Base-by-base conservation (phyloP, 2,888 invertebrate species). In the Piscicola geometra region DNA sequence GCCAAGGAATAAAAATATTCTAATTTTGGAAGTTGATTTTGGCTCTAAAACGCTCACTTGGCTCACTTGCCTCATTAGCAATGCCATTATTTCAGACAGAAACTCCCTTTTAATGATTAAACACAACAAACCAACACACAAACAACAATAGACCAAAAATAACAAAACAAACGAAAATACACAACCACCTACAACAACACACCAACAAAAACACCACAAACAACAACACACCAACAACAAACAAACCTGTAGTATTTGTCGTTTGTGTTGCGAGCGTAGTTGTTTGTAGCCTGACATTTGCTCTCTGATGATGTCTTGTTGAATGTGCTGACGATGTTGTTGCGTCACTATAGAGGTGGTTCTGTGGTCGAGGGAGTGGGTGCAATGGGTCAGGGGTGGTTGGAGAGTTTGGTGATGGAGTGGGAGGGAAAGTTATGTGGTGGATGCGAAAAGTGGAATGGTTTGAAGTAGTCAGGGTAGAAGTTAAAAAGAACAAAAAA, bases 251-350 rank as follows among this genome's bases (percentile, higher is more conserved):
- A 5, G 30, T 83, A 98, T 88, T 80, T 96, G 95, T 81, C 94
- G 93, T 86, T 98, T 98, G 87, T 99, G 99, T 85, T 95, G 94
- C 79, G 95, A 90, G 79, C 99, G 89, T 93, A 99, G 94, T 80
- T 98, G 90, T 87, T 99, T 98, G 88, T 98, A 97, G 32, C 96
- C 96, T 75, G 94, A 92, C 94, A 97, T 97, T 88, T 99, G 98
- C 86, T 99, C 98, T 87, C 96, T 93, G 92, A 97, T 94, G 87
- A 97, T 97, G 80, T 88, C 87, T 88, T 97, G 93, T 88, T 95
- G 94, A 64, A 94, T 93, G 85, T 97, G 96, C 85, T 98, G 97
- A 1, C 78, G 66, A 41, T 79, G 78, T 73, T 80, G 80, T 71
- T 80, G 78, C 0, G 77, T 78, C 80, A 99, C 96, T 83, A 98